Conservation (phyloP, 1,140 invertebrate species). For the Nasonia giraulti region DNA sequence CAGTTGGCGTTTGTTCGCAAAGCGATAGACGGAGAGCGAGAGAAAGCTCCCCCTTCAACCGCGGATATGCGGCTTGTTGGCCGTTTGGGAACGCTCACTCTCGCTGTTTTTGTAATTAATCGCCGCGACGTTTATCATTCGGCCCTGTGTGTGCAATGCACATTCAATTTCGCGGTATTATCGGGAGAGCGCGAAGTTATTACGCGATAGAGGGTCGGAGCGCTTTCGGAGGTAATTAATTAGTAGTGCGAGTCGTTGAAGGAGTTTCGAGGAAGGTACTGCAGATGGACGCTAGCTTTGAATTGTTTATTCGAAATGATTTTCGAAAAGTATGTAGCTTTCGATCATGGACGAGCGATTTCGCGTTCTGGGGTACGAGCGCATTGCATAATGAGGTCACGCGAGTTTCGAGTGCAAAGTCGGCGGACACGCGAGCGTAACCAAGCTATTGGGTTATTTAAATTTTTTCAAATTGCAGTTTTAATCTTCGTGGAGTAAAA, state of each 20-base stretch:
- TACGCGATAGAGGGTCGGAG: background rate
- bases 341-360: too few species aligned
- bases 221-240: background rate
- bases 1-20: conserved; percentile 22
- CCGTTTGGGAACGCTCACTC: conserved; percentile 20
- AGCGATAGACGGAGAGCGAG: background rate
- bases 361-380: too few species aligned
- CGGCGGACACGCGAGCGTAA: too few species aligned
- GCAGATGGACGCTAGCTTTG: too few species aligned
- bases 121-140: conserved; percentile 23
- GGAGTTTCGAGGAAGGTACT: background rate
- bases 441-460: too few species aligned
- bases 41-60: conserved; percentile 12
- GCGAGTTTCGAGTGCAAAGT: background rate
- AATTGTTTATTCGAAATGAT: too few species aligned
- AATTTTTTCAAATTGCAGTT: too few species aligned
- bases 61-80: conserved; percentile 35
- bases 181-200: conserved; percentile 7
- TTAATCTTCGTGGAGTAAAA: too few species aligned
- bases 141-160: background rate
- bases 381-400: background rate
- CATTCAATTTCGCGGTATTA: conserved; percentile 17
- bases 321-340: too few species aligned
- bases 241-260: background rate
- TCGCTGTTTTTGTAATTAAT: conserved; percentile 43